Conservation (phyloP, 2,113 vertebrate genomes). For the Anolis sagrei region DNA sequence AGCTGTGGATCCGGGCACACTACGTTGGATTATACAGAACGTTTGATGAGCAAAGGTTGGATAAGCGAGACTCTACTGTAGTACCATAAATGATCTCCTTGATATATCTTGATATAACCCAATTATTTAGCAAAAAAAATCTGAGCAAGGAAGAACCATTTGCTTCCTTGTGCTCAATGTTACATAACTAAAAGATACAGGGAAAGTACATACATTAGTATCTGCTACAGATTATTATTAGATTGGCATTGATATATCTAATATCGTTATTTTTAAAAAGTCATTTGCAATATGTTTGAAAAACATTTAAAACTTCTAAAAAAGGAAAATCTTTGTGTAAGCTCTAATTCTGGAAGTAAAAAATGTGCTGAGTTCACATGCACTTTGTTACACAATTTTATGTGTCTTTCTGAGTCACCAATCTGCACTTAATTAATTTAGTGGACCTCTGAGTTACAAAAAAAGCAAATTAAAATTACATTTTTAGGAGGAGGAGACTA, state of each 20-base stretch:
- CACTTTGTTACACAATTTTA: not conserved
- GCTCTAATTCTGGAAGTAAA: not conserved
- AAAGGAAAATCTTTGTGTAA: not conserved
- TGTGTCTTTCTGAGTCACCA: not conserved
- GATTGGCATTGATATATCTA: not conserved
- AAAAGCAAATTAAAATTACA: not conserved
- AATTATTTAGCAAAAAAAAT: not conserved
- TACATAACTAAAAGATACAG: too few species aligned
- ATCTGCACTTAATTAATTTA: not conserved
- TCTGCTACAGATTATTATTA: not conserved
- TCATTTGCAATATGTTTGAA: not conserved
- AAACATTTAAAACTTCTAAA: not conserved
- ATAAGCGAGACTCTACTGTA: too few species aligned
- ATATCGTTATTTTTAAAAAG: not conserved
- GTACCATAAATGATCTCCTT: not conserved
- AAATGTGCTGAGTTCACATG: not conserved
- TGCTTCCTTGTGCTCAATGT: not conserved
- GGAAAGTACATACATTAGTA: not conserved
- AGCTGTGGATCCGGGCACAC: too few species aligned
- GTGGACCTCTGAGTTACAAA: not conserved
- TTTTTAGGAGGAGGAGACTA: too few species aligned
- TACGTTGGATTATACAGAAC: too few species aligned
- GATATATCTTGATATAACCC: not conserved
- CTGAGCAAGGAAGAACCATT: not conserved
- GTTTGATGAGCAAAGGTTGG: too few species aligned